A percentile compares a stretch with the other conserved stretches of the same genome.
These are phyloP conservation scores for Drosophila tani DNA, from an alignment of 1,140 invertebrate genomes.

Conservation along the genomic window DNA sequence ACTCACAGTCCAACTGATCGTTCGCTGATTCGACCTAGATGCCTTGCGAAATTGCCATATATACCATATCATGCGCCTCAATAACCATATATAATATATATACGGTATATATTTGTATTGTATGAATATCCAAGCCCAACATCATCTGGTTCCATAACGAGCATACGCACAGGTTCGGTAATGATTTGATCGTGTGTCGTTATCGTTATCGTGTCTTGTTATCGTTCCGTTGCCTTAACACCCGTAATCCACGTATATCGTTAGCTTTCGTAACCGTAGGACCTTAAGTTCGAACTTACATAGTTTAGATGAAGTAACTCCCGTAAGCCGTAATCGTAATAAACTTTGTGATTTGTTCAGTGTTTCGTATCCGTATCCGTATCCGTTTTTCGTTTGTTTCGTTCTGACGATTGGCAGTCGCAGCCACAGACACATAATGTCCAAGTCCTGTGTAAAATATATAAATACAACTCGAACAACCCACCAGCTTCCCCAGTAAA, in stretches of 20 bases:
- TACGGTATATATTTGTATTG: conserved; percentile 42
- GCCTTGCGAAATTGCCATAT: conserved; percentile 56
- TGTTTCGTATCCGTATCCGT: conserved; percentile 45
- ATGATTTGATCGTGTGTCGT: conserved; percentile 68
- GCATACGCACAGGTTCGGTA: conserved; percentile 78
- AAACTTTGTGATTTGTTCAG: conserved; percentile 61
- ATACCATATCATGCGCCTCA: conserved; percentile 70
- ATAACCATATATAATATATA: conserved; percentile 20
- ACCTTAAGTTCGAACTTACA: conserved; percentile 52
- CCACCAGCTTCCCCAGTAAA: conserved; percentile 24
- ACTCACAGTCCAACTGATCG: conserved; percentile 75
- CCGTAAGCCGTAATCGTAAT: conserved; percentile 48
- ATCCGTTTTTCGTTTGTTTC: conserved; percentile 44
- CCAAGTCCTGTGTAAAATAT: conserved; percentile 53
- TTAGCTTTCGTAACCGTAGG: conserved; percentile 60
- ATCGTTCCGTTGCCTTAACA: conserved; percentile 44
- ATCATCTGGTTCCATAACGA: conserved; percentile 78
- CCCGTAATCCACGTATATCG: conserved; percentile 38
- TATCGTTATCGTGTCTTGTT: conserved; percentile 67
- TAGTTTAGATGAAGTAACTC: conserved; percentile 40
- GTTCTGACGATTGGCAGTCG: conserved; percentile 27
- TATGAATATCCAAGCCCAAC: conserved; percentile 60
- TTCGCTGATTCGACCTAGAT: conserved; percentile 68
- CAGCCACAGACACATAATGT: conserved; percentile 30
- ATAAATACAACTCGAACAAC: conserved; percentile 17